A percentile compares a stretch with the other conserved stretches of the same genome.
These are phyloP conservation scores for Sweltsa coloradensis DNA, from an alignment of 1,140 invertebrate species.

Conservation along the genomic window DNA sequence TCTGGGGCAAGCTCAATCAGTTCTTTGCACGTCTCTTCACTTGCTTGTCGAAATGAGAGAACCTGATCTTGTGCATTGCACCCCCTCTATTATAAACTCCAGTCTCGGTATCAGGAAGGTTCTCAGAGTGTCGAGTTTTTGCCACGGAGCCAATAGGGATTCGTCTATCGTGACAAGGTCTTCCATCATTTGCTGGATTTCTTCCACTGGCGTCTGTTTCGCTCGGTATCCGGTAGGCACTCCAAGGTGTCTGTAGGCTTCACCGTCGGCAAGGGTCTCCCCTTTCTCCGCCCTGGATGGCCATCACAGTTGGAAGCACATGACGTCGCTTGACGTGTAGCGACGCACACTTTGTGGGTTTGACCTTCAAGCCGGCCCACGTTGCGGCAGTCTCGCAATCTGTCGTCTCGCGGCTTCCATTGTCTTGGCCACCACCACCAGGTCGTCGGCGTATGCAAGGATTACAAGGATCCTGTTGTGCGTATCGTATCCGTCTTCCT, in stretches of 20 bases:
- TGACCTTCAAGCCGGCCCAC: constrained; percentile 19
- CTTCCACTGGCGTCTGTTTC: constrained; percentile 16
- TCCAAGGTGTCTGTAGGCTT: constrained; percentile 21
- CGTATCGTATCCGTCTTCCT: constrained; percentile 14
- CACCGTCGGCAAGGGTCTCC: constrained; percentile 9
- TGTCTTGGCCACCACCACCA: constrained; percentile 15
- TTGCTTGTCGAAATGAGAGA: constrained; percentile 15
- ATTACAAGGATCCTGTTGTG: constrained; percentile 15
- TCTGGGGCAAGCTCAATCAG: constrained; percentile 22
- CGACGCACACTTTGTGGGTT: constrained; percentile 20
- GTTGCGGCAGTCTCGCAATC: constrained; percentile 7
- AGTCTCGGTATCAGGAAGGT: constrained; percentile 25
- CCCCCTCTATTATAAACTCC: constrained; percentile 22
- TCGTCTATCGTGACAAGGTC: constrained; percentile 16
- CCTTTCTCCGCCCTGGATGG: constrained; percentile 11
- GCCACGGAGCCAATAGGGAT: constrained; percentile 27
- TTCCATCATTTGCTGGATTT: constrained; percentile 11
- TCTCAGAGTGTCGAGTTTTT: constrained; percentile 26
- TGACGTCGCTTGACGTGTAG: constrained; percentile 18
- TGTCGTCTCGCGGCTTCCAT: constrained; percentile 12
- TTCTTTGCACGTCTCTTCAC: constrained; percentile 19
- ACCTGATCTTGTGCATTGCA: constrained; percentile 14
- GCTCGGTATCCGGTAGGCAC: constrained; percentile 21
- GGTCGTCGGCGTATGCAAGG: constrained; percentile 25
- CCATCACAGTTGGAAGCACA: not conserved